Evolutionary conservation across 1,140 invertebrate genomes (phyloP), one percentile per base, ranked within the genome.

Genomic region (Nymphalis io): DNA sequence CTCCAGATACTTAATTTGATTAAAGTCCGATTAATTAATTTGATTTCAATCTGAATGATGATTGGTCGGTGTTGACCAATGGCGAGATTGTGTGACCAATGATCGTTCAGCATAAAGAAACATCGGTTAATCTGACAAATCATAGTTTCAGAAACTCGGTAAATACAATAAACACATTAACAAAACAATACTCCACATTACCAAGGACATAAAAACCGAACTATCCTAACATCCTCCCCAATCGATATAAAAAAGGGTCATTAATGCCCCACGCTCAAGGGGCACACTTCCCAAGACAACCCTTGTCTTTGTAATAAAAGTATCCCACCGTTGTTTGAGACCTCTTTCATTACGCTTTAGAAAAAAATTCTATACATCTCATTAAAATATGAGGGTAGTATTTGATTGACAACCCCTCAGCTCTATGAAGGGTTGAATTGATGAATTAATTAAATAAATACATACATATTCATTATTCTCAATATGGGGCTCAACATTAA

Each of bases 261-360:
- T 70, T 63, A 66, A 63, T 70, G 53, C 61, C 61, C 48, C 53
- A 27, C 40, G 13, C 58, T 63, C 23, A 27, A 58, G 66, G 55
- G 69, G 63, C 27, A 68, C 60, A 60, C 66, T 59, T 38, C 44
- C 62, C 40, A 48, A 48, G 48, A 67, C 51, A 62, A 57, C 61
- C 46, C 16, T 69, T 53, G 60, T 68, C 64, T 68, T 72, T 70
- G 20, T 66, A 63, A 55, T 58, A 59, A 70, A 71, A 70, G 53
- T 68, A 38, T 46, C 44, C 46, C 60, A 23, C 23, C 23, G 70
- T 74, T 70, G 68, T 74, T 62, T 51, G 51, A 58, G 53, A 51
- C 23, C 20, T 13, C 20, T 55, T 55, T 55, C 23, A 55, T 55
- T 21, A 27, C 53, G 69, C 42, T 60, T 61, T 67, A 44, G 60